A percentile compares a stretch with the other conserved stretches of the same genome.
Evolutionary conservation across 2,113 vertebrate species (phyloP).

Genomic region (Sapayoa aenigma): DNA sequence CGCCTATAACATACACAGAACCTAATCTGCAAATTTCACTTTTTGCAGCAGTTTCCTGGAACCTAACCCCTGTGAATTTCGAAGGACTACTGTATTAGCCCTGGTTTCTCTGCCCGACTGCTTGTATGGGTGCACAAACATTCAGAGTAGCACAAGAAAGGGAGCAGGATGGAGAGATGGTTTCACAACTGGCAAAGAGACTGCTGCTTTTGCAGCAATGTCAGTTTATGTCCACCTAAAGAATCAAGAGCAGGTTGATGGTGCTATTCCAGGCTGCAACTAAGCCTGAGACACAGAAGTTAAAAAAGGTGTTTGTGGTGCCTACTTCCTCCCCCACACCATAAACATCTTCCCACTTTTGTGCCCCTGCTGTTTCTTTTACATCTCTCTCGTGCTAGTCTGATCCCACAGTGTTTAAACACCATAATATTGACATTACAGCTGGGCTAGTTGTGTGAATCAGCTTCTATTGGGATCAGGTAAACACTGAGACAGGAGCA

Average conservation of each 20-base stretch:
- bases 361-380: not conserved
- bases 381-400: not conserved
- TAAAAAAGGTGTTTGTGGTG: not conserved
- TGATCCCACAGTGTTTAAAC: not conserved
- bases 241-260: not conserved
- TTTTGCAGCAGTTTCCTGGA: too few species aligned
- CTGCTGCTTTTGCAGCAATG: not conserved
- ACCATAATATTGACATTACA: not conserved
- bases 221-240: not conserved
- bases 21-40: too few species aligned
- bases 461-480: not conserved
- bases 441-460: not conserved
- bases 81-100: too few species aligned
- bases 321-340: not conserved
- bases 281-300: not conserved
- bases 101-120: not conserved
- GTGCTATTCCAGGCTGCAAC: not conserved
- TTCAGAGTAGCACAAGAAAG: not conserved
- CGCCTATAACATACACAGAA: too few species aligned
- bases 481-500: not conserved
- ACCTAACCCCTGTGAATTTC: too few species aligned
- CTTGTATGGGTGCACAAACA: not conserved
- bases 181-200: not conserved
- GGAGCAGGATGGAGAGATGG: fast-evolving
- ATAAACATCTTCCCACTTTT: not conserved